A percentile compares a stretch with the other conserved stretches of the same genome.
Conservation (phyloP, 1,140 invertebrate species). For the Macrostomum lignano region DNA sequence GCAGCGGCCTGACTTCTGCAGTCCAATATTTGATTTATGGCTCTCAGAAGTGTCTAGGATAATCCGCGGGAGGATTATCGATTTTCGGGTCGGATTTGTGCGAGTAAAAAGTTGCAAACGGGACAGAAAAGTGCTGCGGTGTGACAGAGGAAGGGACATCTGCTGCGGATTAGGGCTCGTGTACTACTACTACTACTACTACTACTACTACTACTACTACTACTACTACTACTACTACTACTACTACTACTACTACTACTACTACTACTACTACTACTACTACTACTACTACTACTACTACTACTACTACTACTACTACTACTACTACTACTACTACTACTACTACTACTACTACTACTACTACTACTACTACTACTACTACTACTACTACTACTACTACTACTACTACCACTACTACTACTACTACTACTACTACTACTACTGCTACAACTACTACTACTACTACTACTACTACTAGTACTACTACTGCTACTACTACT, state of each 20-base stretch:
- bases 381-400: constrained; percentile 7
- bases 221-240: constrained; percentile 5
- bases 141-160: too few species aligned
- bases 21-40: too few species aligned
- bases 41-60: too few species aligned
- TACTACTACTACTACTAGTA: background rate
- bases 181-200: constrained; percentile 6
- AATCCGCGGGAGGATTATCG: too few species aligned
- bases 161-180: too few species aligned
- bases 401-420: constrained; percentile 7
- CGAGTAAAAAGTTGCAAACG: too few species aligned
- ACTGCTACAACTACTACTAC: background rate
- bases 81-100: too few species aligned
- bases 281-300: constrained; percentile 5
- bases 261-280: constrained; percentile 4
- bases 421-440: constrained; percentile 4
- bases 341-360: constrained; percentile 7
- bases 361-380: constrained; percentile 7
- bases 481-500: too few species aligned
- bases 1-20: too few species aligned
- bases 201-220: constrained; percentile 6
- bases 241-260: constrained; percentile 5
- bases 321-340: constrained; percentile 7
- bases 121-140: too few species aligned
- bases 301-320: constrained; percentile 7